Evolutionary conservation across 2,797 vertebrate genomes (phyloP).

Genomic region (Bryconaethiops microstoma): DNA sequence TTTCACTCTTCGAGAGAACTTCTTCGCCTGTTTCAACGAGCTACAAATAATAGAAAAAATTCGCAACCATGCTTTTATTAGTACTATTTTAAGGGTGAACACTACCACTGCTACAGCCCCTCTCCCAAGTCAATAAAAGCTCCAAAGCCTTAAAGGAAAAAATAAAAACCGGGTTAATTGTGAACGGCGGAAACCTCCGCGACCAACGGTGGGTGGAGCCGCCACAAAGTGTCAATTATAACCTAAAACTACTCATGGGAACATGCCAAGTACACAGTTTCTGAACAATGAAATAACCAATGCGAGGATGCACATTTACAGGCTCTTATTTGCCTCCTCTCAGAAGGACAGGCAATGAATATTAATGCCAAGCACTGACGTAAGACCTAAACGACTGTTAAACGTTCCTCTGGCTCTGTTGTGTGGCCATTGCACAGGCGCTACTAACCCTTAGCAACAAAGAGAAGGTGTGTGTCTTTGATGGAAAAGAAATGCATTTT

Average conservation of each 20-base stretch:
- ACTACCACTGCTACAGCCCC: neutral
- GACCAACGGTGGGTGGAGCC: neutral
- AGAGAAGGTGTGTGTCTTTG: neutral
- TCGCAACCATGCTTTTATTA: neutral
- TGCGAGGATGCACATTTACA: neutral
- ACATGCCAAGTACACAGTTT: slow-evolving; percentile 9
- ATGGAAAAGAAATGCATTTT: neutral
- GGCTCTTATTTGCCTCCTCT: slow-evolving; percentile 5
- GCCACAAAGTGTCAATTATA: slow-evolving; percentile 24
- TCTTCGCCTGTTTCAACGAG: no score
- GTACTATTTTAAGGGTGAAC: neutral
- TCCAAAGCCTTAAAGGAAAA: neutral
- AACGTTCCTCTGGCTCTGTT: neutral
- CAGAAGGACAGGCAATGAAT: slow-evolving; percentile 11
- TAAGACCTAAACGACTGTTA: slow-evolving; percentile 9
- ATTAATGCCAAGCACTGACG: slow-evolving; percentile 16
- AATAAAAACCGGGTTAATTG: neutral
- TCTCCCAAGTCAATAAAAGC: neutral
- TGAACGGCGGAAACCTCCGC: slow-evolving; percentile 8
- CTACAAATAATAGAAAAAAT: no score
- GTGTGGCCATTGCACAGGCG: neutral
- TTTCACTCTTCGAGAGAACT: no score
- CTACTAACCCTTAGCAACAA: neutral
- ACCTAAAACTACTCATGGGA: slow-evolving; percentile 14
- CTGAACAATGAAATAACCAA: slow-evolving; percentile 5